Evolutionary conservation across 2,888 invertebrate genomes (phyloP).

Genomic region (Diaperis boleti): DNA sequence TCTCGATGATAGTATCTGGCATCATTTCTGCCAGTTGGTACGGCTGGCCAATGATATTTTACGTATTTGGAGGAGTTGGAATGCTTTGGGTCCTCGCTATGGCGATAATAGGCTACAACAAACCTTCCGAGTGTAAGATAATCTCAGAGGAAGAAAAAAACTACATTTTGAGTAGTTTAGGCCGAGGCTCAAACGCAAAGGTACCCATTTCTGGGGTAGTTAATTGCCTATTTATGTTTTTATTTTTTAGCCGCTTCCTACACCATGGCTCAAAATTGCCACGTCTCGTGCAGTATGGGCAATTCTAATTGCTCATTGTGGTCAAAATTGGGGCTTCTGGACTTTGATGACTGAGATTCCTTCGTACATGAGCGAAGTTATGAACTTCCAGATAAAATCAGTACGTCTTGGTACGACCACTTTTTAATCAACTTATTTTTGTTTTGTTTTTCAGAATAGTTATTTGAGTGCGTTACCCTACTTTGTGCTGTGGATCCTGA

Average conservation of each 20-base stretch:
- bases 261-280: slow-evolving; percentile 82
- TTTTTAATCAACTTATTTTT: slow-evolving; percentile 38
- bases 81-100: slow-evolving; percentile 73
- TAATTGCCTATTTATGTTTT: no score
- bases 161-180: slow-evolving; percentile 71
- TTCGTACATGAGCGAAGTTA: slow-evolving; percentile 80
- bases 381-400: slow-evolving; percentile 77
- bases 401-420: neutral
- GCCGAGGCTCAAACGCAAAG: slow-evolving; percentile 42
- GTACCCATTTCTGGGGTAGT: neutral
- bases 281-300: slow-evolving; percentile 84
- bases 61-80: slow-evolving; percentile 76
- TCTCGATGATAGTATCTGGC: slow-evolving; percentile 80
- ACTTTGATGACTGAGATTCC: slow-evolving; percentile 86
- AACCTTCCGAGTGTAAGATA: slow-evolving; percentile 72
- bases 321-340: slow-evolving; percentile 87
- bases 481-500: slow-evolving; percentile 77
- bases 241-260: slow-evolving; percentile 58
- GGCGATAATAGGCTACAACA: slow-evolving; percentile 74
- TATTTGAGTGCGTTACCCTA: slow-evolving; percentile 79
- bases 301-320: slow-evolving; percentile 77
- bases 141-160: slow-evolving; percentile 75
- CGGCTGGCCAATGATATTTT: slow-evolving; percentile 87
- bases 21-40: slow-evolving; percentile 75
- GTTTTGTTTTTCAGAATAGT: no score